Conservation (phyloP, 2,888 invertebrate genomes). For the Thalpophila matura region DNA sequence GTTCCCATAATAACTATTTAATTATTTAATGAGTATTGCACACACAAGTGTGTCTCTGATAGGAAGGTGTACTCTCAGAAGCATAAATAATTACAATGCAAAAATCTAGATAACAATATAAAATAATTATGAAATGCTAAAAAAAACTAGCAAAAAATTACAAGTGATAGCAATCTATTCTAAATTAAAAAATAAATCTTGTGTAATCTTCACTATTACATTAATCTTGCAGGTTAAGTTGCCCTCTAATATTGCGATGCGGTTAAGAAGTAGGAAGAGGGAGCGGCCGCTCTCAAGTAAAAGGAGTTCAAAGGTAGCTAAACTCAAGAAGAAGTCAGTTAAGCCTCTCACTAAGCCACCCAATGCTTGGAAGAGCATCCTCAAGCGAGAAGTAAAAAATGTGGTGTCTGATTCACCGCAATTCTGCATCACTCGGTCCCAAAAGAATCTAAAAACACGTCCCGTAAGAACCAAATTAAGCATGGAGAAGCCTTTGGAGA, state of each 20-base stretch:
- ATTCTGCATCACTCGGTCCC: slow-evolving; percentile 81
- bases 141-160: no score
- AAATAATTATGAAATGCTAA: no score
- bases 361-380: slow-evolving; percentile 81
- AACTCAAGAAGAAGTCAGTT: slow-evolving; percentile 75
- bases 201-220: not conserved
- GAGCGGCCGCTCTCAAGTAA: slow-evolving; percentile 89
- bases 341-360: slow-evolving; percentile 73
- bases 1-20: no score
- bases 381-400: slow-evolving; percentile 82
- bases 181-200: no score
- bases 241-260: slow-evolving; percentile 88
- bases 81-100: no score
- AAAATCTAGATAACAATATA: no score
- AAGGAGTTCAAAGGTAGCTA: slow-evolving; percentile 76
- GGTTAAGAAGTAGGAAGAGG: slow-evolving; percentile 93
- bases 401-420: slow-evolving; percentile 73
- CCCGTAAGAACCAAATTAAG: slow-evolving; percentile 82
- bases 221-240: slow-evolving; percentile 78
- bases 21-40: no score
- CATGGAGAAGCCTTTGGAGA: slow-evolving; percentile 83
- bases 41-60: no score
- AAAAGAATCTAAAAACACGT: slow-evolving; percentile 81
- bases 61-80: no score
- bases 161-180: no score